Base-by-base conservation (phyloP, 2,797 vertebrate genomes). In the Platyrinchus mystaceus region DNA sequence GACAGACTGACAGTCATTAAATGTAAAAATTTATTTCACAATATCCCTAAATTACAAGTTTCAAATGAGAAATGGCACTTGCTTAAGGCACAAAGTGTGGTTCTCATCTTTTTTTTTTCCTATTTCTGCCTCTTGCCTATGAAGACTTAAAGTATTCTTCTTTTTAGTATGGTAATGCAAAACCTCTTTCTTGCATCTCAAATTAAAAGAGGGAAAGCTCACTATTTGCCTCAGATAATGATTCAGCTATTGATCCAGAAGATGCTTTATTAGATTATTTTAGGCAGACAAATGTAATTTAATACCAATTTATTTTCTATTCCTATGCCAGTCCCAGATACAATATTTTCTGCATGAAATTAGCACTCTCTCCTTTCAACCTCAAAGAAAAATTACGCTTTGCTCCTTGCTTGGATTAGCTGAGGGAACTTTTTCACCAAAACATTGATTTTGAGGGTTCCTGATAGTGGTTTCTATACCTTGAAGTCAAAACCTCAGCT, bases 231-330 rank as follows among this genome's bases (percentile, higher is more conserved):
- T 90, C 24, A 81, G 84, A 59, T 93, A 95, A 95, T 46, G 75
- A 92, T 87, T 70, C 90, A 18, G 78, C 56, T 92, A 96, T 95
- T 89, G 95, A 95, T 94, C 92, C 90, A 94, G 68, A 63, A 93
- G 89, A 77, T 93, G 84, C 71, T 94, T 95, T 95, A 95, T 93
- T 96, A 93, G 84, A 94, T 95, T 94, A 96, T 92, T 91, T 91
- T 83, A 93, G 62, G 76, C 71, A 85, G 53, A 62, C 2, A 5
- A 94, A 93, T 55, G 78, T 83, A 95, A 96, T 95, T 95, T 95
- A 93, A 94, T 87, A 95, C 53, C 75, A 92, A 95, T 94, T 95
- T 94, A 95, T 92, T 93, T 94, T 82, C 81, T 80, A 66, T 60
- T 67, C 64, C 58, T 87, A 58, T 80, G 87, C 78, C 58, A 70